A percentile compares a stretch with the other conserved stretches of the same genome.
Evolutionary conservation across 2,888 invertebrate genomes (phyloP).

Genomic region (Drosophila eohydei): DNA sequence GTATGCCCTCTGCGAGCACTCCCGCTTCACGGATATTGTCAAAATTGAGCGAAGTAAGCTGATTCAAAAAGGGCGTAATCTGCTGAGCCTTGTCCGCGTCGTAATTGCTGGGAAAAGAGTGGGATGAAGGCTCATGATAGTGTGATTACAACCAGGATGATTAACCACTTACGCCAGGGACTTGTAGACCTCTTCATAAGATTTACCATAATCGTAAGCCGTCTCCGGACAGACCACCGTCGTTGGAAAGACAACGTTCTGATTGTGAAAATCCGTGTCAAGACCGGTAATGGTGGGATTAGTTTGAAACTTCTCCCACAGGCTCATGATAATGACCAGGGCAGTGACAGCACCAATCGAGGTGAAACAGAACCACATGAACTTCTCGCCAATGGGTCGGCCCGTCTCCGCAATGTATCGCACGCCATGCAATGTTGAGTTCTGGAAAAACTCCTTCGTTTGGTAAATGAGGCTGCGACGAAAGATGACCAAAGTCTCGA

Average conservation of each 20-base stretch:
- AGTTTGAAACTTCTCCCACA: conserved; percentile 93
- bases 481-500: conserved; percentile 82
- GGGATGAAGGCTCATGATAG: neutral
- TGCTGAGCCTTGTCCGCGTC: conserved; percentile 65
- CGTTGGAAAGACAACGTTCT: conserved; percentile 91
- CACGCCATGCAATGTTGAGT: conserved; percentile 92
- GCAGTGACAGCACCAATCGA: conserved; percentile 89
- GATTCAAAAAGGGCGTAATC: conserved; percentile 82
- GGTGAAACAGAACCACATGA: conserved; percentile 92
- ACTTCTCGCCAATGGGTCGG: conserved; percentile 92
- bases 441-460: conserved; percentile 90
- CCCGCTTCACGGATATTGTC: conserved; percentile 81
- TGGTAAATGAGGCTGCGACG: conserved; percentile 89
- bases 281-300: conserved; percentile 93
- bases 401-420: conserved; percentile 91
- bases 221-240: conserved; percentile 88
- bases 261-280: conserved; percentile 92
- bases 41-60: conserved; percentile 85
- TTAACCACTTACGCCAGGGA: conserved; percentile 73
- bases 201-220: conserved; percentile 86
- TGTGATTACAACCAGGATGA: neutral
- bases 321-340: conserved; percentile 90
- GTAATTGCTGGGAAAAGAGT: conserved; percentile 64
- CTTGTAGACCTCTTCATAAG: conserved; percentile 75
- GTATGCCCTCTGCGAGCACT: conserved; percentile 63